Conservation (phyloP, 2,888 invertebrate genomes). For the Scotopteryx bipunctaria region DNA sequence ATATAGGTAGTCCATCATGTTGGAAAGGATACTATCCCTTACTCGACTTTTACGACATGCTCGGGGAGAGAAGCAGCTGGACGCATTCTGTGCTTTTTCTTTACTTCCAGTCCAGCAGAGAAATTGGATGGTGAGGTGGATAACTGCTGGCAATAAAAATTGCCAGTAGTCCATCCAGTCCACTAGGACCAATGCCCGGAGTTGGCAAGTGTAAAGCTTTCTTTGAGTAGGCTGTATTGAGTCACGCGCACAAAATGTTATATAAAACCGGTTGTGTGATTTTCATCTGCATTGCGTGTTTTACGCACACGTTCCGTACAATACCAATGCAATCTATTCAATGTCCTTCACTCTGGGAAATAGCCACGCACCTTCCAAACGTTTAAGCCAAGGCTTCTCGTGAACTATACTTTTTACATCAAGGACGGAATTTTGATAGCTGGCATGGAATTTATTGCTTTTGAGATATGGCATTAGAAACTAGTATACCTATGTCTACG, state of each 20-base stretch:
- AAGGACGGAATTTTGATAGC: slow-evolving; percentile 25
- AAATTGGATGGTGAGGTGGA: too few species aligned
- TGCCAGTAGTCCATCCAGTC: too few species aligned
- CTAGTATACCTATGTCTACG: too few species aligned
- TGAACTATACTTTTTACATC: slow-evolving; percentile 6
- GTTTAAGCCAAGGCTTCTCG: slow-evolving; percentile 27
- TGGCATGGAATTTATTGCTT: neutral
- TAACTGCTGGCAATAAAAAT: too few species aligned
- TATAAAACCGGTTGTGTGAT: slow-evolving; percentile 1
- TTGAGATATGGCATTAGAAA: neutral
- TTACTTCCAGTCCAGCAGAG: too few species aligned
- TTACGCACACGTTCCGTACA: slow-evolving; percentile 8
- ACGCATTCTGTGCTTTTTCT: too few species aligned
- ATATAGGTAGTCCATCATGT: too few species aligned
- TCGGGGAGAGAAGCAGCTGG: too few species aligned
- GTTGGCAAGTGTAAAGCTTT: too few species aligned
- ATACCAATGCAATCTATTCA: slow-evolving; percentile 21
- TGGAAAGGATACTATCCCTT: too few species aligned
- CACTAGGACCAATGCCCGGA: too few species aligned
- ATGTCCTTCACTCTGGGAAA: slow-evolving; percentile 29
- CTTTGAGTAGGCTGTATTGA: neutral
- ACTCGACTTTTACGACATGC: too few species aligned
- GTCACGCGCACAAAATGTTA: neutral
- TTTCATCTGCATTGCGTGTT: slow-evolving; percentile 32
- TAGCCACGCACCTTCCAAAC: slow-evolving; percentile 17